These are phyloP conservation scores for Hymenopus coronatus DNA, from an alignment of 2,888 invertebrate genomes.

Conservation along the genomic window DNA sequence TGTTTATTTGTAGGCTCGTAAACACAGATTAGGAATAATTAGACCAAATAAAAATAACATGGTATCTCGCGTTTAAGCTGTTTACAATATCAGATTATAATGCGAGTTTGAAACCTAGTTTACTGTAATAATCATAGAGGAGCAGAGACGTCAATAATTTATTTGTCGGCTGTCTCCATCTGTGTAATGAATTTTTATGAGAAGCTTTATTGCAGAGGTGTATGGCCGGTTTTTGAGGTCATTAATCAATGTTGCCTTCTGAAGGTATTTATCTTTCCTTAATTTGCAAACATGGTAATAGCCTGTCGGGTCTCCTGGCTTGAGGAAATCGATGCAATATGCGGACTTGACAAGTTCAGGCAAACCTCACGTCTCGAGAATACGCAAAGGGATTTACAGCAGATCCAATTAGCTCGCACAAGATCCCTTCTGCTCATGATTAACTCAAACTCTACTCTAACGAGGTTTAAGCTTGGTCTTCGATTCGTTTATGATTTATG, in stretches of 20 bases:
- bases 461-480: background rate
- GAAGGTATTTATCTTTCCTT: background rate
- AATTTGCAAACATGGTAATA: background rate
- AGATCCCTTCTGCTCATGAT: background rate
- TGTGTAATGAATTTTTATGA: background rate
- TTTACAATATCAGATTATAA: too few relatives aligned
- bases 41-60: too few relatives aligned
- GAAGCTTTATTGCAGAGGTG: background rate
- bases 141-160: background rate
- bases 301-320: background rate
- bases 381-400: background rate
- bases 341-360: background rate
- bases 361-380: background rate
- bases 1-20: too few relatives aligned
- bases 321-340: background rate
- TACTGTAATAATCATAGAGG: background rate
- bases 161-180: background rate
- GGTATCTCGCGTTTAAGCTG: too few relatives aligned
- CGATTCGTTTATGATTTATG: background rate
- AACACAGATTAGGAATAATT: too few relatives aligned
- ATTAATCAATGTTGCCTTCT: background rate
- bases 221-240: background rate
- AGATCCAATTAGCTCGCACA: background rate
- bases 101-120: too few relatives aligned
- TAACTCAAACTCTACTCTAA: background rate